Evolutionary conservation across 1,140 invertebrate species (phyloP), one percentile per base, ranked within the genome.

Genomic region (Danaus plexippus): DNA sequence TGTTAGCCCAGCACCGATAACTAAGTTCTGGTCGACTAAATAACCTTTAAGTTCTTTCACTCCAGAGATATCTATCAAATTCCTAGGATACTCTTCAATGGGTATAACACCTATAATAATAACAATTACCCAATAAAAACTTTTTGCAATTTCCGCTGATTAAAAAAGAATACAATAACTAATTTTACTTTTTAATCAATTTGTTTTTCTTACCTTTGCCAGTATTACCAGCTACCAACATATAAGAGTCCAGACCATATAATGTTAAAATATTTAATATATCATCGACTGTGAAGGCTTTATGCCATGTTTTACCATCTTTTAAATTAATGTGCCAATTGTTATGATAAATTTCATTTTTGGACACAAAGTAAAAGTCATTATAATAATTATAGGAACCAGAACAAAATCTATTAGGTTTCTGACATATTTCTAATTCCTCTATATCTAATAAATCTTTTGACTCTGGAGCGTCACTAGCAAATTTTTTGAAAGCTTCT

Each of bases 31-130:
- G 43, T 87, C 80, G 11, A 91, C 85, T 53, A 74, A 75, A 45
- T 89, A 75, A 1, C 83, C 75, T 68, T 89, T 90, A 5, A 96
- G 67, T 57, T 94, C 92, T 9, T 79, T 42, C 9, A 96, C 87
- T 9, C 86, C 88, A 57, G 90, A 91, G 9, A 96, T 74, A 68
- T 95, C 94, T 54, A 96, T 92, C 58, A 92, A 91, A 50, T 92
- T 74, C 47, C 58, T 91, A 89, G 52, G 84, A 77, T 52, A 91
- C 85, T 89, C 89, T 90, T 64, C 89, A 88, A 55, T 92, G 89
- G 54, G 92, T 63, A 51, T 91, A 2, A 90, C 91, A 41, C 92
- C 93, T 88, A 92, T 89, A 43, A 92, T n/a, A 43, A 7, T 12
- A 10, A 15, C 1, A 15, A 32, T 32, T 32, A 32, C 5, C 7